Evolutionary conservation across 2,797 vertebrate species (phyloP), one percentile per base, ranked within the genome.

Genomic region (Sebastes steindachneri): DNA sequence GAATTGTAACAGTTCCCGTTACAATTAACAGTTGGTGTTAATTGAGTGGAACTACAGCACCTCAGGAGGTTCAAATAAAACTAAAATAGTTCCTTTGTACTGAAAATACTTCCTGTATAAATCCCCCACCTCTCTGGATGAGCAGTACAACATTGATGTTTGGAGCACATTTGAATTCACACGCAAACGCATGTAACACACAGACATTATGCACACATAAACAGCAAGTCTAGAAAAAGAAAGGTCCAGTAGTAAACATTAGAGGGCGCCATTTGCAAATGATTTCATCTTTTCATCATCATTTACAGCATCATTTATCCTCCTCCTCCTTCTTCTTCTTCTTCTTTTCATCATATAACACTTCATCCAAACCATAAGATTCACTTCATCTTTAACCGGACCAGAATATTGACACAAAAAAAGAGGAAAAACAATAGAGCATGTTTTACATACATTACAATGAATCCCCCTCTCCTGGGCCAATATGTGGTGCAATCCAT

Each of bases 401-500:
- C 23, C 28, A 25, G 25, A n/a, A 21, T 57, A 68, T 35, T 78
- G 63, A 53, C 45, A 26, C 45, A 65, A 54, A 87, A 65, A 89
- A 67, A 25, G 45, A 53, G 33, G 72, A 9, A 9, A 54, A 69
- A 26, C 55, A 70, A 45, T 33, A 80, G 68, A 69, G 55, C 63
- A 72, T 48, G 48, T 72, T 71, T 59, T 51, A 45, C 83, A 73
- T 73, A 83, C 57, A 86, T 77, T 65, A 83, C 48, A 77, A 54
- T 57, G 14, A 68, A 41, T n/a, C 73, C 79, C 74, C 80, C 88
- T 86, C 78, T 68, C 29, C 35, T 84, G 67, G 35, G 67, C 75
- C 79, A 75, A 19, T 57, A 73, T 84, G 85, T 93, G 89, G 91
- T 91, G 84, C 77, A 77, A 73, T 76, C 93, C 89, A 85, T 84